A percentile compares a stretch with the other conserved stretches of the same genome.
Evolutionary conservation across 2,113 vertebrate species (phyloP).

Genomic region (Ophiodon elongatus): DNA sequence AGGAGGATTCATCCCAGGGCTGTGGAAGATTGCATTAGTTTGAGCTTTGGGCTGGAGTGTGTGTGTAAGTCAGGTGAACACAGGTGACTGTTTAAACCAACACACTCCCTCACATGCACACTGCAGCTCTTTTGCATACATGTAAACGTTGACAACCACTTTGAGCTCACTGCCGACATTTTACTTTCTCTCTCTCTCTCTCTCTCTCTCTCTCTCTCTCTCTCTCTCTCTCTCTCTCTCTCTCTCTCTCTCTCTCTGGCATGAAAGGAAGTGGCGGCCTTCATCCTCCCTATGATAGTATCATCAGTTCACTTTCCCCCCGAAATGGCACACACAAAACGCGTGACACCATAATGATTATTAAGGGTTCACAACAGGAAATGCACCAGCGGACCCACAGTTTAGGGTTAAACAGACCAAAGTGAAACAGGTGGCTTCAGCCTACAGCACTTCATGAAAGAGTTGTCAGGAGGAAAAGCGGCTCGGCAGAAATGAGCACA

Average conservation of each 20-base stretch:
- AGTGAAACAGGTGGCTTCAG: background rate
- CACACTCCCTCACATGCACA: background rate
- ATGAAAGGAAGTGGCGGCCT: constrained; percentile 43
- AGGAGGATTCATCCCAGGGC: background rate
- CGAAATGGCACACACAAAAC: background rate
- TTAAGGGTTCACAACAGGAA: background rate
- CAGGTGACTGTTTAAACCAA: constrained; percentile 36
- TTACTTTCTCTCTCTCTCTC: constrained; percentile 27
- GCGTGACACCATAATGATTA: background rate
- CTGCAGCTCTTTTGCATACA: constrained; percentile 58
- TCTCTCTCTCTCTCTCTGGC: constrained; percentile 28
- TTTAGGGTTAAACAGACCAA: background rate
- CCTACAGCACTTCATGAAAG: background rate
- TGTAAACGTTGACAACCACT: constrained; percentile 46
- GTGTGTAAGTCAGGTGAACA: constrained; percentile 9
- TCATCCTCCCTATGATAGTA: constrained; percentile 63
- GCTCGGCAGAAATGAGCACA: background rate
- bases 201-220: constrained; percentile 27
- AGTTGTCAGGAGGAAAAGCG: background rate
- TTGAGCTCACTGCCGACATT: constrained; percentile 21
- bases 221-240: constrained; percentile 30
- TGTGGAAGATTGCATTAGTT: background rate
- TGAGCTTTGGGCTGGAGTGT: background rate
- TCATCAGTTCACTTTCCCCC: constrained; percentile 22
- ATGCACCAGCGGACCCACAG: background rate